These are phyloP conservation scores for Chloropsis cyanopogon DNA, from an alignment of 2,113 vertebrate genomes.

Conservation along the genomic window DNA sequence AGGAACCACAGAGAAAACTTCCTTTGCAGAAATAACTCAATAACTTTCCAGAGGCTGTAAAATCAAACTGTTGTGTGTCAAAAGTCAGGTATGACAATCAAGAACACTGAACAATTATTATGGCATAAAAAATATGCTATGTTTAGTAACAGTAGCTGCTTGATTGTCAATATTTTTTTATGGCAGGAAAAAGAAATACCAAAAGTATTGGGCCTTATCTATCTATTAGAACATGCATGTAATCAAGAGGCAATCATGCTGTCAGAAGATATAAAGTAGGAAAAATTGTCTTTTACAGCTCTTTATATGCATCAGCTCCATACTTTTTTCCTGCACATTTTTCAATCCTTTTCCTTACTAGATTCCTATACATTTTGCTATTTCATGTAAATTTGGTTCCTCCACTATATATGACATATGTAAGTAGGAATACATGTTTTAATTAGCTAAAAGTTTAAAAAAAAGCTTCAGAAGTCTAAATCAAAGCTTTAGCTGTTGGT, in stretches of 20 bases:
- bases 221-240: neutral
- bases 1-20: neutral
- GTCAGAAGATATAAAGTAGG: neutral
- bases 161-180: neutral
- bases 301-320: accelerated
- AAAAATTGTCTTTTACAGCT: neutral
- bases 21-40: neutral
- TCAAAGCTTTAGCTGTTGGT: neutral
- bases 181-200: neutral
- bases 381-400: neutral
- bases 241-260: neutral
- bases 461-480: neutral
- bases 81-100: neutral
- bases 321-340: neutral
- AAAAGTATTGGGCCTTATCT: neutral
- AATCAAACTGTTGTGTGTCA: neutral
- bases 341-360: neutral
- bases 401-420: neutral
- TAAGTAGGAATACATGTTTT: neutral
- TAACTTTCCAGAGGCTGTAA: neutral
- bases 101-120: neutral
- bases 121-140: neutral
- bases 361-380: neutral
- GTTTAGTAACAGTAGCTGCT: neutral
- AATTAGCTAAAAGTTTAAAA: neutral